Percentiles rank a stretch among this genome's conserved stretches.
Evolutionary conservation across 2,888 invertebrate species (phyloP).

Genomic region (Tachystola acroxantha): DNA sequence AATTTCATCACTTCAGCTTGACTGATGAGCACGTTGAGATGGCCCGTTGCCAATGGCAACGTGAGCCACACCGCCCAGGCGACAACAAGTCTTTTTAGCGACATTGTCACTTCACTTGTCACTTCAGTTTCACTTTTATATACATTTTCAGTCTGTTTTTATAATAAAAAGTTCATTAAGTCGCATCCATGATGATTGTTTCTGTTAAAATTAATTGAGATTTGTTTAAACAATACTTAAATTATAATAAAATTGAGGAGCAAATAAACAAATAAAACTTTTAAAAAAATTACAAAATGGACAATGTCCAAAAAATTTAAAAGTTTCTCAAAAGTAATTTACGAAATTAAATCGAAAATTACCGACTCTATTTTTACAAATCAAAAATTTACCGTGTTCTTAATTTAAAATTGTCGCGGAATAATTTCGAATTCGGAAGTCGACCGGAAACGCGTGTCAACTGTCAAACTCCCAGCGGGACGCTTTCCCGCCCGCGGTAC

Average conservation of each 20-base stretch:
- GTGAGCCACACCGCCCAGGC: constrained; percentile 63
- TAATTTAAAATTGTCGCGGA: constrained; percentile 13
- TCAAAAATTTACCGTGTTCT: too few relatives aligned
- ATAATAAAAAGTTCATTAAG: constrained; percentile 22
- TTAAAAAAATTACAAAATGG: background rate
- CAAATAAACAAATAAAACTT: background rate
- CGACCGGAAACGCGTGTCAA: constrained; percentile 27
- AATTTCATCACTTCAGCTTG: constrained; percentile 88
- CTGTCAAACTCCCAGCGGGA: constrained; percentile 9
- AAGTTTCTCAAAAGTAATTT: background rate
- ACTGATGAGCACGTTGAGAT: constrained; percentile 89
- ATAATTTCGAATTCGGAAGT: constrained; percentile 30
- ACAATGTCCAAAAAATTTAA: background rate
- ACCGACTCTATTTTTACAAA: too few relatives aligned
- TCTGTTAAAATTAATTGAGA: background rate
- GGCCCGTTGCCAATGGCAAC: constrained; percentile 80
- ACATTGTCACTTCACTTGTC: constrained; percentile 32
- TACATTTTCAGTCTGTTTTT: constrained; percentile 36
- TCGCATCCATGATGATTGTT: constrained; percentile 27
- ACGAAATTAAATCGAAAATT: background rate
- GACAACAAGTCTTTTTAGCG: constrained; percentile 53
- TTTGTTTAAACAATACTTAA: background rate
- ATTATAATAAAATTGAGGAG: background rate
- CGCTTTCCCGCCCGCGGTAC: constrained; percentile 39
- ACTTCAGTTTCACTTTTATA: constrained; percentile 58